These are phyloP conservation scores for Diglossa cyanea DNA, from an alignment of 2,797 vertebrate species.

Conservation along the genomic window DNA sequence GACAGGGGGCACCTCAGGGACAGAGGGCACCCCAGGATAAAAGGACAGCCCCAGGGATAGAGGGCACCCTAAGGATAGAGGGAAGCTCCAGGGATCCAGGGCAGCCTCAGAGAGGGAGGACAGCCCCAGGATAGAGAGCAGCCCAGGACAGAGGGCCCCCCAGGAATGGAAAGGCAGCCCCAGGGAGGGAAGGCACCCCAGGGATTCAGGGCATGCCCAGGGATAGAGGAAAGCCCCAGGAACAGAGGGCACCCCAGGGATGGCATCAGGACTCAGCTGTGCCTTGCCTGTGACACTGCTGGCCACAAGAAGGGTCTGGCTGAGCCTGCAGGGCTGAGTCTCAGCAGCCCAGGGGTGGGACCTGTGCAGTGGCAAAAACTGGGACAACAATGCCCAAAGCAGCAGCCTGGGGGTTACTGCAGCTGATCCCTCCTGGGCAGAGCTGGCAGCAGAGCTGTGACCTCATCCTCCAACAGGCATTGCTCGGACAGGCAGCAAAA, in stretches of 20 bases:
- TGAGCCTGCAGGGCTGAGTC: rapidly evolving
- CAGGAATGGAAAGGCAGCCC: not conserved
- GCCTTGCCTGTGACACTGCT: not conserved
- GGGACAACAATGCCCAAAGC: rapidly evolving
- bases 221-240: rapidly evolving
- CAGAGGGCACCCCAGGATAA: no score
- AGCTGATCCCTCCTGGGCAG: not conserved
- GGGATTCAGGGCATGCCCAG: not conserved
- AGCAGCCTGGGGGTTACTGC: not conserved
- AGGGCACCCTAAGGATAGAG: no score
- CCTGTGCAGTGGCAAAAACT: not conserved
- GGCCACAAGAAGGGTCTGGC: not conserved
- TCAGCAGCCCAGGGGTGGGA: not conserved
- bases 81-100: no score
- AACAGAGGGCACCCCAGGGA: rapidly evolving
- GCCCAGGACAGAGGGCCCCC: no score
- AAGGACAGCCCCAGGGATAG: no score
- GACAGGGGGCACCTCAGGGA: no score
- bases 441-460: not conserved
- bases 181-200: rapidly evolving
- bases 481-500: not conserved
- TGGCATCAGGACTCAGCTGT: not conserved
- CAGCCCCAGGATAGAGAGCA: no score
- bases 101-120: no score
- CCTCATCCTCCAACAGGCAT: not conserved